Evolutionary conservation across 1,140 invertebrate species (phyloP).

Genomic region (Hyposmocoma kahamanoa): DNA sequence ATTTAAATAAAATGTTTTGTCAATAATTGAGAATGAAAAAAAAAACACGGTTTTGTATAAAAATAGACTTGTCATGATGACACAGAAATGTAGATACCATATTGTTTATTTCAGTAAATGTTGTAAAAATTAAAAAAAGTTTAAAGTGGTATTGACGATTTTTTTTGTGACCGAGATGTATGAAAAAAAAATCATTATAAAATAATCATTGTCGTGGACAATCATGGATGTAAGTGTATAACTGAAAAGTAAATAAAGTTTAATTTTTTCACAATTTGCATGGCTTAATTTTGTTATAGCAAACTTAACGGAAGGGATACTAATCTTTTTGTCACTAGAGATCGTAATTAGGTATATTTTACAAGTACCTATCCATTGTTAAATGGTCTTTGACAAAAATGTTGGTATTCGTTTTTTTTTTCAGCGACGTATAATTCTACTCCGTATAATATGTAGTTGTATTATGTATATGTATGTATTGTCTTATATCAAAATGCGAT

Average conservation of each 20-base stretch:
- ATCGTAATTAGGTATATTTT: too few relatives aligned
- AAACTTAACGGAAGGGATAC: too few relatives aligned
- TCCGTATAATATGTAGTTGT: not conserved
- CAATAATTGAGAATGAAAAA: not conserved
- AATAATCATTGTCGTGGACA: not conserved
- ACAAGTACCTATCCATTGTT: too few relatives aligned
- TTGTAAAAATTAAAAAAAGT: not conserved
- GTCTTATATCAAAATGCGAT: not conserved
- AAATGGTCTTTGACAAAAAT: too few relatives aligned
- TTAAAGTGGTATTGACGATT: not conserved
- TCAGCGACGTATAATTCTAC: not conserved
- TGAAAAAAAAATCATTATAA: conserved; percentile 3
- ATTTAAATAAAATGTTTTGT: too few relatives aligned
- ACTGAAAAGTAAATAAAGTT: not conserved
- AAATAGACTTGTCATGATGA: not conserved
- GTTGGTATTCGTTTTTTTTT: too few relatives aligned
- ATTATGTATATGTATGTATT: not conserved
- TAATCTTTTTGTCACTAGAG: too few relatives aligned
- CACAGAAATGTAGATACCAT: not conserved
- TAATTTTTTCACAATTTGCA: not conserved
- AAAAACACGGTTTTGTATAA: conserved; percentile 1
- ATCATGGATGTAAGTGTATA: not conserved
- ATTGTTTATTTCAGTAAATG: not conserved
- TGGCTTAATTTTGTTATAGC: too few relatives aligned
- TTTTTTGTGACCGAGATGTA: conserved; percentile 11